Conservation (phyloP, 2,888 invertebrate genomes). For the Priocnemis perturbator region DNA sequence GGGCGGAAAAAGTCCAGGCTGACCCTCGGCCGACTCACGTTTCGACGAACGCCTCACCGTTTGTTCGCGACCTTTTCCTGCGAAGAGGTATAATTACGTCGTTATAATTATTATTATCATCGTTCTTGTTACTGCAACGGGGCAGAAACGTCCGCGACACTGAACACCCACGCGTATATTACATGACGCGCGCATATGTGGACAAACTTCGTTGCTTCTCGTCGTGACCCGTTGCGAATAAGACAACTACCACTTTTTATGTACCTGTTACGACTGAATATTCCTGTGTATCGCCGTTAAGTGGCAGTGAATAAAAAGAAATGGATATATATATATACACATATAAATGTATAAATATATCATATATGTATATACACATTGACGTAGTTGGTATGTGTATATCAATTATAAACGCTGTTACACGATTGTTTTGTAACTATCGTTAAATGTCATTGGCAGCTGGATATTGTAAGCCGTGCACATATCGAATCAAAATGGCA, state of each 20-base stretch:
- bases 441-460: constrained; percentile 54
- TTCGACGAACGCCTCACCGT: too few species aligned
- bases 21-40: too few species aligned
- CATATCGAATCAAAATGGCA: constrained; percentile 45
- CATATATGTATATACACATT: constrained; percentile 26
- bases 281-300: constrained; percentile 33
- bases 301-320: constrained; percentile 19
- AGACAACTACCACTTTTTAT: constrained; percentile 33
- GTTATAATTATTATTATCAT: too few species aligned
- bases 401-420: constrained; percentile 38
- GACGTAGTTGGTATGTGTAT: constrained; percentile 26
- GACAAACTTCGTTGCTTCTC: constrained; percentile 11
- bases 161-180: too few species aligned
- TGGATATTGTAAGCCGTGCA: constrained; percentile 43
- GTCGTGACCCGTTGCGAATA: constrained; percentile 18
- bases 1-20: too few species aligned
- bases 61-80: too few species aligned
- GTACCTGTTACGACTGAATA: constrained; percentile 53
- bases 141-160: too few species aligned
- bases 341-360: constrained; percentile 33
- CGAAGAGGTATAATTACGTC: too few species aligned
- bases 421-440: constrained; percentile 51
- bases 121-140: too few species aligned
- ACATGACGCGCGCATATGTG: not conserved
- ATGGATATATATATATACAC: constrained; percentile 33